phyloP scores from a whole-genome alignment of 2,888 invertebrate species.

The Tenthredo livida region DNA sequence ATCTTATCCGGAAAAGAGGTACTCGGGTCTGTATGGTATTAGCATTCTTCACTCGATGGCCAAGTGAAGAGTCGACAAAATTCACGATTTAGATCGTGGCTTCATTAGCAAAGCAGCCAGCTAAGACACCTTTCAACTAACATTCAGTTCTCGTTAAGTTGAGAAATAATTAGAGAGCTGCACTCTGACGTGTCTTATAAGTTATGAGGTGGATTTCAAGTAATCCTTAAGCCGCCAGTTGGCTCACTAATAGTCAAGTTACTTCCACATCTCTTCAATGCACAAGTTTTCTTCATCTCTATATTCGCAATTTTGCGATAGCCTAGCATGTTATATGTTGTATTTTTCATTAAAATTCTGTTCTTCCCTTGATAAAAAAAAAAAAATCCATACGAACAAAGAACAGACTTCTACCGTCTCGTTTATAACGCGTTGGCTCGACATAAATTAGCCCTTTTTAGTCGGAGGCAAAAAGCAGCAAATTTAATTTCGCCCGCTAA shows the following conservation, averaged over 20 bases:
- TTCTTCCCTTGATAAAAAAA: not conserved
- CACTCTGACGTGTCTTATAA: slow-evolving; percentile 23
- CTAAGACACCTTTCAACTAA: not conserved
- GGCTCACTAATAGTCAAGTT: slow-evolving; percentile 7
- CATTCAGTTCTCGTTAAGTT: slow-evolving; percentile 2
- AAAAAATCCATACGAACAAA: not conserved
- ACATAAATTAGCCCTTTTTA: slow-evolving; percentile 6
- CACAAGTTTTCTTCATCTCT: not conserved
- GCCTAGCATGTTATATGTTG: no score
- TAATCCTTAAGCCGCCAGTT: not conserved
- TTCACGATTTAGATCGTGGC: not conserved
- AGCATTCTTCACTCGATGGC: not conserved
- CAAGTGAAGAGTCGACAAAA: not conserved
- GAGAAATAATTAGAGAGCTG: slow-evolving; percentile 20
- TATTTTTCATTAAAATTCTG: not conserved
- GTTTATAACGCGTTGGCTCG: not conserved
- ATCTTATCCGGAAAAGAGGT: not conserved
- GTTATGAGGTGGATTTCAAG: slow-evolving; percentile 15
- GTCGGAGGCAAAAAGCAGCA: not conserved
- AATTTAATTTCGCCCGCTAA: not conserved
- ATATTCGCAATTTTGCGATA: not conserved
- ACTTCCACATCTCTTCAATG: not conserved
- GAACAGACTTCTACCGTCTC: not conserved
- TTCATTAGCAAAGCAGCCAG: not conserved
- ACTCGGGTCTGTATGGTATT: not conserved